These are phyloP conservation scores for Ennomos quercinarius DNA, from an alignment of 2,888 invertebrate species.

Conservation along the genomic window DNA sequence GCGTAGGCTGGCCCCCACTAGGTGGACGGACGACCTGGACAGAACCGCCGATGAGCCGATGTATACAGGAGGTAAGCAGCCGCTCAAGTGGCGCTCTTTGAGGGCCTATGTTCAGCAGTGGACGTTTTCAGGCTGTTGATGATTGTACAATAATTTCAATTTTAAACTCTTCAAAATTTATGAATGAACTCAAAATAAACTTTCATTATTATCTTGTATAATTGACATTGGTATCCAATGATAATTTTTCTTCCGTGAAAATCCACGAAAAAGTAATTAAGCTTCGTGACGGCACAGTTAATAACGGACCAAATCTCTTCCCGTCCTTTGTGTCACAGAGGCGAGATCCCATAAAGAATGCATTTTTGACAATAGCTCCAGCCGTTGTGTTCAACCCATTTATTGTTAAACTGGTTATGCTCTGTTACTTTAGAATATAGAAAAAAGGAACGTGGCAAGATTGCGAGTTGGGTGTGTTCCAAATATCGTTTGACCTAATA, in stretches of 20 bases:
- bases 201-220: no score
- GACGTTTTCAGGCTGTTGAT: no score
- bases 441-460: slow-evolving; percentile 65
- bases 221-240: slow-evolving; percentile 2
- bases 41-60: no score
- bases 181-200: no score
- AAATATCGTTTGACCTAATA: slow-evolving; percentile 70
- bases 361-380: slow-evolving; percentile 21
- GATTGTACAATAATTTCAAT: no score
- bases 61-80: no score
- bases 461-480: slow-evolving; percentile 68
- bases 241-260: slow-evolving; percentile 7
- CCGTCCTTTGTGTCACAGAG: slow-evolving; percentile 20
- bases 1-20: no score
- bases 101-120: no score
- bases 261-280: slow-evolving; percentile 25
- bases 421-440: slow-evolving; percentile 65
- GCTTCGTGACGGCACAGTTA: slow-evolving; percentile 23
- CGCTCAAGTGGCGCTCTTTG: no score
- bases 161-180: no score
- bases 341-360: slow-evolving; percentile 28
- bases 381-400: slow-evolving; percentile 49
- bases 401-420: slow-evolving; percentile 66
- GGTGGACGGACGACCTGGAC: no score
- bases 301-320: slow-evolving; percentile 22